Percentiles rank a stretch among this genome's conserved stretches.
phyloP scores from a whole-genome alignment of 2,113 vertebrate genomes.

The Xenopus tropicalis region DNA sequence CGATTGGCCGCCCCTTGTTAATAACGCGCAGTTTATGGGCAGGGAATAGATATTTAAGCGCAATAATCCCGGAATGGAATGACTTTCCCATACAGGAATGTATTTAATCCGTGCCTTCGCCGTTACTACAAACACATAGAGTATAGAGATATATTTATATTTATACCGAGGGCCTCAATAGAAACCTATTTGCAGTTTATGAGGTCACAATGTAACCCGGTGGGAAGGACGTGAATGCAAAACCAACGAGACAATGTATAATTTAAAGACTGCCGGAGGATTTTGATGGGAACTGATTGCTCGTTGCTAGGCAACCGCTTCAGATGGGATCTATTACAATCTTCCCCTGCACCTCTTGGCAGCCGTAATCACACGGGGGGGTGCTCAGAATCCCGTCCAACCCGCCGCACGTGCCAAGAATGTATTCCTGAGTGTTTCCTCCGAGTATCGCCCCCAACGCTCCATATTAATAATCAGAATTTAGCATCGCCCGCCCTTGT shows the following conservation, averaged over 20 bases:
- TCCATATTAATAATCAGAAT: constrained; percentile 13
- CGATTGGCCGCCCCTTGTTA: no score
- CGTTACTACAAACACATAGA: no score
- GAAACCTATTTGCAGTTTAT: constrained; percentile 9
- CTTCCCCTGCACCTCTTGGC: constrained; percentile 14
- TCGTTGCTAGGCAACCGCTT: constrained; percentile 7
- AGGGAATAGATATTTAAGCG: background rate
- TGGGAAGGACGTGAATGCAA: background rate
- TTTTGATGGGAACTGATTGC: background rate
- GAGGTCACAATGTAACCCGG: background rate
- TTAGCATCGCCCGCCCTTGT: background rate
- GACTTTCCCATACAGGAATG: constrained; percentile 21
- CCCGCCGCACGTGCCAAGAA: constrained; percentile 7
- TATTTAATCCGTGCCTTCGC: background rate
- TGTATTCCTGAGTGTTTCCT: background rate
- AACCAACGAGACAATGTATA: constrained; percentile 9
- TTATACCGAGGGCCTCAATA: constrained; percentile 1
- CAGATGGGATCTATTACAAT: constrained; percentile 22
- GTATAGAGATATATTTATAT: no score
- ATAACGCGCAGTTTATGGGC: background rate
- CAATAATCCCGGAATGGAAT: background rate
- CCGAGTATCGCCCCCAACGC: constrained; percentile 1
- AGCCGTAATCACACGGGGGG: background rate
- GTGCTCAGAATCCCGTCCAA: constrained; percentile 4
- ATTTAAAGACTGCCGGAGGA: background rate